phyloP scores from a whole-genome alignment of 2,888 invertebrate genomes.

The Tetheella fluctuosa region DNA sequence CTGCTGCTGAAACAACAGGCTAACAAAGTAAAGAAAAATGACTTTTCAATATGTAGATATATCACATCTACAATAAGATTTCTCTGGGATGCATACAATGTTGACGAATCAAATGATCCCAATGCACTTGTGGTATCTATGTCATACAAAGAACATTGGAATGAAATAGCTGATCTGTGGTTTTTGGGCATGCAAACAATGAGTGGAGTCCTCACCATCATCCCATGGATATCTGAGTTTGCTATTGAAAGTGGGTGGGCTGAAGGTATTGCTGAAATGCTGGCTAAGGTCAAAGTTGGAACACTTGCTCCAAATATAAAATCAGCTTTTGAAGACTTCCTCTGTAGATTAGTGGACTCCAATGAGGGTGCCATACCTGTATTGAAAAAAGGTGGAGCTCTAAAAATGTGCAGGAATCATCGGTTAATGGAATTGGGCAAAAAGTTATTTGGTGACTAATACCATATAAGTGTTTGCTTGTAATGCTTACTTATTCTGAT shows the following conservation, averaged over 20 bases:
- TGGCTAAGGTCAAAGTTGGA: constrained; percentile 92
- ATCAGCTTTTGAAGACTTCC: constrained; percentile 95
- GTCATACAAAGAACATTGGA: constrained; percentile 94
- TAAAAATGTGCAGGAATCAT: constrained; percentile 93
- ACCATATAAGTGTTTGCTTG: constrained; percentile 26
- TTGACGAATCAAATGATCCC: constrained; percentile 94
- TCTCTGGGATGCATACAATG: constrained; percentile 95
- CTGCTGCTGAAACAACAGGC: constrained; percentile 93
- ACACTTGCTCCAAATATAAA: constrained; percentile 93
- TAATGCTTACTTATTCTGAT: constrained; percentile 42
- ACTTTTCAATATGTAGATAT: constrained; percentile 94
- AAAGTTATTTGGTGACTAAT: constrained; percentile 93
- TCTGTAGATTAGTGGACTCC: constrained; percentile 92
- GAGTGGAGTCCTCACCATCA: constrained; percentile 90
- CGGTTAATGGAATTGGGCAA: constrained; percentile 95
- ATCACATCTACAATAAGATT: constrained; percentile 95
- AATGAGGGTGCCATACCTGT: constrained; percentile 89
- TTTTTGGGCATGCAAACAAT: constrained; percentile 97
- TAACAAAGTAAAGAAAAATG: constrained; percentile 92
- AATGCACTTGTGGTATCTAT: constrained; percentile 92
- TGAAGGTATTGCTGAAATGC: constrained; percentile 92
- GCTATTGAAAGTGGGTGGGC: constrained; percentile 97
- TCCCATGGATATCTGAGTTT: constrained; percentile 96
- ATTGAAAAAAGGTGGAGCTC: constrained; percentile 91
- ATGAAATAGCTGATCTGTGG: constrained; percentile 95